Percentiles rank a stretch among this genome's conserved stretches.
Conservation (phyloP, 2,797 vertebrate genomes). For the Leuciscus waleckii region DNA sequence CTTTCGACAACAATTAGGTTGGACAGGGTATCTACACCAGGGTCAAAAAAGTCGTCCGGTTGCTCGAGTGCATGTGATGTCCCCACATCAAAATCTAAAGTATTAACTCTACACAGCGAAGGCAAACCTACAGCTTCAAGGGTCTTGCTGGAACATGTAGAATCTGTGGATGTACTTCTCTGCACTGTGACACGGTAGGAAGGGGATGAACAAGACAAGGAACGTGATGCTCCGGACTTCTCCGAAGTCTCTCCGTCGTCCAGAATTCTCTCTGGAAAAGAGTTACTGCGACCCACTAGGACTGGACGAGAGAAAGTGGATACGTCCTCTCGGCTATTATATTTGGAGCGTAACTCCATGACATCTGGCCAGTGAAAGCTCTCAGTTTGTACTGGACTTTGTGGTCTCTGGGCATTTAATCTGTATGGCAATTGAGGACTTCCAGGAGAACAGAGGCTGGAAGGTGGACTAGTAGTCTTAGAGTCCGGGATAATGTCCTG, state of each 20-base stretch:
- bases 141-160: slow-evolving; percentile 1
- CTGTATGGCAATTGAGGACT: slow-evolving; percentile 68
- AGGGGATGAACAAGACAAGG: slow-evolving; percentile 59
- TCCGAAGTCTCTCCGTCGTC: slow-evolving; percentile 57
- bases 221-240: slow-evolving; percentile 35
- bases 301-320: slow-evolving; percentile 32
- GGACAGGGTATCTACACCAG: slow-evolving; percentile 73
- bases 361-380: slow-evolving; percentile 91
- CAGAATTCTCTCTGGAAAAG: slow-evolving; percentile 73
- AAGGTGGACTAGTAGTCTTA: slow-evolving; percentile 69
- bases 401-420: slow-evolving; percentile 67
- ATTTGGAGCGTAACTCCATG: slow-evolving; percentile 87
- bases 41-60: slow-evolving; percentile 68
- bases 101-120: slow-evolving; percentile 71
- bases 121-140: slow-evolving; percentile 15
- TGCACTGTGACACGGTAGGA: slow-evolving; percentile 59
- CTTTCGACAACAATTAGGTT: slow-evolving; percentile 79
- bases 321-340: slow-evolving; percentile 57
- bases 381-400: slow-evolving; percentile 78
- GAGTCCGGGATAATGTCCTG: slow-evolving; percentile 74
- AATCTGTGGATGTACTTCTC: slow-evolving; percentile 54
- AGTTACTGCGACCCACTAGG: slow-evolving; percentile 73
- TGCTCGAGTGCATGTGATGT: slow-evolving; percentile 67
- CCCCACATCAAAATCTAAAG: slow-evolving; percentile 65
- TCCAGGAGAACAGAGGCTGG: slow-evolving; percentile 63